Conservation (phyloP, 2,113 vertebrate species). For the Panthera leo region DNA sequence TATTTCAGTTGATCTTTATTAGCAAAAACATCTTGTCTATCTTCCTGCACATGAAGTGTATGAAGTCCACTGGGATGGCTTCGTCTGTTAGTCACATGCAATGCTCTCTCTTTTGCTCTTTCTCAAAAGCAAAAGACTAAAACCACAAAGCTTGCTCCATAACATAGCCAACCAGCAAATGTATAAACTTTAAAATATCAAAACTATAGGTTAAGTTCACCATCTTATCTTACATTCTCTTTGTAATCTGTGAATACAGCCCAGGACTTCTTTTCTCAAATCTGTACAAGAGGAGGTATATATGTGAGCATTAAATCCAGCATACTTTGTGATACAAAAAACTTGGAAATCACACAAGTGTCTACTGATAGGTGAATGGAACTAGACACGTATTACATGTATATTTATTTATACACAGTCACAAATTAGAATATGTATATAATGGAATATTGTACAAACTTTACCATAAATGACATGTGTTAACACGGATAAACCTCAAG, state of each 20-base stretch:
- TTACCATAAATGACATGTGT: neutral
- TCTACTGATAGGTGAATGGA: neutral
- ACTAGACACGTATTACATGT: neutral
- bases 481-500: neutral
- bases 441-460: neutral
- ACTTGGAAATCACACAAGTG: neutral
- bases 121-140: neutral
- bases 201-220: conserved; percentile 1
- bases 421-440: neutral
- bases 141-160: neutral
- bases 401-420: neutral
- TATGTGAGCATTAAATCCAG: neutral
- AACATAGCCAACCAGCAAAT: neutral
- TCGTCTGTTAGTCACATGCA: neutral
- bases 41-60: neutral
- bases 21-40: neutral
- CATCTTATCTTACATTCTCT: neutral
- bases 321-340: neutral
- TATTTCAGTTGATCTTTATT: neutral
- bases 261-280: neutral
- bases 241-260: neutral
- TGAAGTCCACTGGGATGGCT: neutral
- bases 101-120: neutral
- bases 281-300: neutral
- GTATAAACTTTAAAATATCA: neutral